phyloP scores from a whole-genome alignment of 2,113 vertebrate genomes.

The Machaerirhynchus nigripectus region DNA sequence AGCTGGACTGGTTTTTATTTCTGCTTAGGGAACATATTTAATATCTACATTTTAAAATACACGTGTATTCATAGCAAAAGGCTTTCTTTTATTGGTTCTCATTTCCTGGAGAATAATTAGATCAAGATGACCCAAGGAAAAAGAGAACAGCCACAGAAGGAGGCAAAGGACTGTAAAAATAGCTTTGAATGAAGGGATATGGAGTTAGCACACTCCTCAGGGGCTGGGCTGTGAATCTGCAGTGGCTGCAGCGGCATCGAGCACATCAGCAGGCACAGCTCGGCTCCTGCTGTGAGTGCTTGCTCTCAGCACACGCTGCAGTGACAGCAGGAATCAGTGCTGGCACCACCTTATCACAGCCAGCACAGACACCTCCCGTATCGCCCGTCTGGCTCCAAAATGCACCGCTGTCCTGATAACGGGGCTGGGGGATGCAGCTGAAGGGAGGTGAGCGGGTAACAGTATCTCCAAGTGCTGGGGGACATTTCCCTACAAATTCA shows the following conservation, averaged over 20 bases:
- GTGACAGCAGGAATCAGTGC: not conserved
- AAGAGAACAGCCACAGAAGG: not conserved
- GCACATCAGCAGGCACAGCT: not conserved
- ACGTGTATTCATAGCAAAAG: not conserved
- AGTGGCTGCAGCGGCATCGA: fast-evolving
- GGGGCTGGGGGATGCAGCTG: not conserved
- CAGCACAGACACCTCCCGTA: not conserved
- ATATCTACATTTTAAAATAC: slow-evolving; percentile 22
- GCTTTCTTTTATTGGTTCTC: slow-evolving; percentile 42
- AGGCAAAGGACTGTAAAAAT: not conserved
- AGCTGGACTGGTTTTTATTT: not conserved
- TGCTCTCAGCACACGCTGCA: fast-evolving
- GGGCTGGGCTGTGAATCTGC: not conserved
- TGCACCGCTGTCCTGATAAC: not conserved
- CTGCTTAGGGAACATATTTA: slow-evolving; percentile 25
- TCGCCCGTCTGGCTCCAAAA: not conserved
- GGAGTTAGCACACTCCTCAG: not conserved
- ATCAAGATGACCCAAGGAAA: not conserved
- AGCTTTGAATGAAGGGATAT: not conserved
- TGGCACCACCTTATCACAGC: not conserved
- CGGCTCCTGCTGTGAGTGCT: not conserved
- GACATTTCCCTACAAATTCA: not conserved
- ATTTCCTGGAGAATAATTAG: slow-evolving; percentile 47
- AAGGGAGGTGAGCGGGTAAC: not conserved
- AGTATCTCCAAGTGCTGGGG: not conserved